phyloP scores from a whole-genome alignment of 2,888 invertebrate species.

The Mantis religiosa region DNA sequence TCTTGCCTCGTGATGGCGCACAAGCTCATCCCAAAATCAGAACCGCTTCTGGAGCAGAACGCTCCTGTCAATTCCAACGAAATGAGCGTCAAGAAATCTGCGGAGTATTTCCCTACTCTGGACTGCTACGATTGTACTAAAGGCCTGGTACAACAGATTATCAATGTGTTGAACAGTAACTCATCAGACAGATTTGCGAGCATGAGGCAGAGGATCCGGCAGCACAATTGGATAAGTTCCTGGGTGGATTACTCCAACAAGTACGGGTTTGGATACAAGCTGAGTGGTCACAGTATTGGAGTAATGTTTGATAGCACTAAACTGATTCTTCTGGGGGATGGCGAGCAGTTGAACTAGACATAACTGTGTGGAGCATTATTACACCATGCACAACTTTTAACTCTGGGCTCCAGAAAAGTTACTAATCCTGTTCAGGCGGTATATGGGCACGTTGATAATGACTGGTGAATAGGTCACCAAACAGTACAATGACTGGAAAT shows the following conservation, averaged over 20 bases:
- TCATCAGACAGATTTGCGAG: conserved; percentile 28
- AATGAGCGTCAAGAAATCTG: not conserved
- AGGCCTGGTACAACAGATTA: not conserved
- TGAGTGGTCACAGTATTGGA: conserved; percentile 59
- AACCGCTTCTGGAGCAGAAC: not conserved
- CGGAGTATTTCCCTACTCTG: not conserved
- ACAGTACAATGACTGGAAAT: conserved; percentile 41
- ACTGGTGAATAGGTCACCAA: not conserved
- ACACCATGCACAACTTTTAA: conserved; percentile 48
- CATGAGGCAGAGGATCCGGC: conserved; percentile 58
- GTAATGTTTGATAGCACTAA: conserved; percentile 58
- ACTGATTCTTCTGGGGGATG: conserved; percentile 52
- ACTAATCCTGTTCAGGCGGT: conserved; percentile 51
- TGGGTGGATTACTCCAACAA: conserved; percentile 66
- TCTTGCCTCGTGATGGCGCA: not conserved
- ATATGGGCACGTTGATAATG: not conserved
- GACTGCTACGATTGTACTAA: not conserved
- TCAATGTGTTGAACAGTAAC: not conserved
- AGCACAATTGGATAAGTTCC: conserved; percentile 57
- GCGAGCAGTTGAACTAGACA: conserved; percentile 57
- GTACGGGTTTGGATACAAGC: conserved; percentile 60
- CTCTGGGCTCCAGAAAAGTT: conserved; percentile 51
- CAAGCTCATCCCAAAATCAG: not conserved
- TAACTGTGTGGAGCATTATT: conserved; percentile 52
- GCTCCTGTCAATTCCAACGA: not conserved